These are phyloP conservation scores for Thymallus thymallus DNA, from an alignment of 2,113 vertebrate genomes.

Conservation along the genomic window DNA sequence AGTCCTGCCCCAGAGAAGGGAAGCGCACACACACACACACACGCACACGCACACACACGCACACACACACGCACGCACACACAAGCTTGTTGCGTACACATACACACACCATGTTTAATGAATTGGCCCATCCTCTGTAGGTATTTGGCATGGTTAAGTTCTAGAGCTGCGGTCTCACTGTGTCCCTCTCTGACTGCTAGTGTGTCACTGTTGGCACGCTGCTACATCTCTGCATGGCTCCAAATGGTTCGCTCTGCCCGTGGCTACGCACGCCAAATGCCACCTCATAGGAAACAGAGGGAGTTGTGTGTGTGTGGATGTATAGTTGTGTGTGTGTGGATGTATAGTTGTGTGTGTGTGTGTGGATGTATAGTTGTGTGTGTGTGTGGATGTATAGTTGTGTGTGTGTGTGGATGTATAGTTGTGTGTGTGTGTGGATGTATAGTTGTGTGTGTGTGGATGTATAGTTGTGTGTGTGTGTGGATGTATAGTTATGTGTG, in stretches of 20 bases:
- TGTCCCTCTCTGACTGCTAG: neutral
- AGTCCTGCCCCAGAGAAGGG: neutral
- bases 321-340: too few relatives aligned
- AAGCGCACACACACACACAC: neutral
- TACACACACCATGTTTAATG: slow-evolving; percentile 4
- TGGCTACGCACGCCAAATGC: slow-evolving; percentile 5
- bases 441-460: too few relatives aligned
- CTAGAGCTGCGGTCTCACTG: neutral
- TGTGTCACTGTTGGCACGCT: neutral
- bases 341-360: too few relatives aligned
- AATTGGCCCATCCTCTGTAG: neutral
- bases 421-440: too few relatives aligned
- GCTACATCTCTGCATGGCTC: neutral
- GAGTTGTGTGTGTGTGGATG: neutral
- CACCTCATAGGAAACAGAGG: neutral
- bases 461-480: too few relatives aligned
- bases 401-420: too few relatives aligned
- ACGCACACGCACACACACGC: neutral
- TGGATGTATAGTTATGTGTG: too few relatives aligned
- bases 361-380: too few relatives aligned
- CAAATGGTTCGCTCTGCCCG: slow-evolving; percentile 4
- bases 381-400: too few relatives aligned
- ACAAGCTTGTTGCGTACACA: neutral
- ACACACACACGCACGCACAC: too few relatives aligned
- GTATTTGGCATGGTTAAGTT: too few relatives aligned